Evolutionary conservation across 1,140 invertebrate genomes (phyloP), one percentile per base, ranked within the genome.

Genomic region (Probaryconus sp.): DNA sequence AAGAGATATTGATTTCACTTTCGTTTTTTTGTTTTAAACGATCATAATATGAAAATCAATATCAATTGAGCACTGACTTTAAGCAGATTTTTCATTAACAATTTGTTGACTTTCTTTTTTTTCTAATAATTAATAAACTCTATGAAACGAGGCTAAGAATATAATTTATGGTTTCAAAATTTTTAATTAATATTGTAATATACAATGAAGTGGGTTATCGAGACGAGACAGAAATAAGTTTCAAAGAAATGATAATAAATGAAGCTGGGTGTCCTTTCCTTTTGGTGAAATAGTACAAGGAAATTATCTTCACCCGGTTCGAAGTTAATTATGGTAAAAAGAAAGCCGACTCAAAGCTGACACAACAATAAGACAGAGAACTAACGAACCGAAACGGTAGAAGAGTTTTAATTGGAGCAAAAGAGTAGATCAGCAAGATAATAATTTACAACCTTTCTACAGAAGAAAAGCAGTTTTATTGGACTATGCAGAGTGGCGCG

Each of bases 321-420:
- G 18, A 33, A 67, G 51, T 67, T 56, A 67, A 67, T 67, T 56
- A 56, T 38, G 43, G 30, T 40, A 56, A 48, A 58, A 67, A 58
- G 43, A 67, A 65, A 42, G 51, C 38, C 51, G 51, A 38, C 33
- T 10, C 33, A 11, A 21, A 6, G 16, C 48, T 53, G 60, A 51
- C 38, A 55, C 30, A 56, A 55, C 50, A 38, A 47, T 47, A 56
- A 65, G 37, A 18, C 13, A 30, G 38, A 38, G 31, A 47, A 48
- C 50, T 65, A 65, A 65, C 33, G 50, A 65, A 55, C 50, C 21
- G 33, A 17, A 48, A 14, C 43, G 40, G 33, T 48, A 60, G 51
- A 51, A 30, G 47, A 47, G 35, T 63, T 74, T 55, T 74, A 75
- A 75, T 69, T 58, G 51, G 64, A 75, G 64, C 71, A 73, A 40